Percentiles rank a stretch among this genome's conserved stretches.
These are phyloP conservation scores for Argynnis bischoffii DNA, from an alignment of 2,888 invertebrate genomes.

Conservation along the genomic window DNA sequence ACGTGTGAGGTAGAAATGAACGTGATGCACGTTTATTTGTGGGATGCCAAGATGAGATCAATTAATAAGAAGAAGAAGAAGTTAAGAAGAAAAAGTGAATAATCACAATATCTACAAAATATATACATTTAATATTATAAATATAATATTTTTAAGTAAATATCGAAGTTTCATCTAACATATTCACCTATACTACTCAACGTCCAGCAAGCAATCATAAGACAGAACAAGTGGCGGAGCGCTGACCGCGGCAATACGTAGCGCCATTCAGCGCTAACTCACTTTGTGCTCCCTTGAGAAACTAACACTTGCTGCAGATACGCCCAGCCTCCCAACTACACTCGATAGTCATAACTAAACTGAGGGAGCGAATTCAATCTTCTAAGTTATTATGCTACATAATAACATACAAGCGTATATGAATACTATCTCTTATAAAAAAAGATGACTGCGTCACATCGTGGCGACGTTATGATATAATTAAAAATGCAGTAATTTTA, in stretches of 20 bases:
- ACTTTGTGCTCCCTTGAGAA: constrained; percentile 31
- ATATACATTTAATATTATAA: too few species aligned
- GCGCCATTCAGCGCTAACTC: constrained; percentile 37
- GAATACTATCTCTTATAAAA: neutral
- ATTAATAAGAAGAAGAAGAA: too few species aligned
- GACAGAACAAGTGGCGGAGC: constrained; percentile 34
- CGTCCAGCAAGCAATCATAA: constrained; percentile 35
- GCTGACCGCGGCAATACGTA: constrained; percentile 38
- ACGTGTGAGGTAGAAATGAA: too few species aligned
- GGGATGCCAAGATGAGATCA: too few species aligned
- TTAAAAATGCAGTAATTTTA: too few species aligned
- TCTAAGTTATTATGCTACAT: neutral
- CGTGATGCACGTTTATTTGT: too few species aligned
- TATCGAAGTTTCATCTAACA: constrained; percentile 4
- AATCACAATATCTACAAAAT: too few species aligned
- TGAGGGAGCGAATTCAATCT: constrained; percentile 1
- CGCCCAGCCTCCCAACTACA: neutral
- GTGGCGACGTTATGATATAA: too few species aligned
- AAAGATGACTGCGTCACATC: too few species aligned
- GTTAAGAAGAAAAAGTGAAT: too few species aligned
- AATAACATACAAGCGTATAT: too few species aligned
- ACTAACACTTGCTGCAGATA: constrained; percentile 5
- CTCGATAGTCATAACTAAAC: neutral
- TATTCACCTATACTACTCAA: neutral
- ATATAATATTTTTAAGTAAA: neutral